Conservation (phyloP, 2,797 vertebrate genomes). For the Rhinophrynus dorsalis region DNA sequence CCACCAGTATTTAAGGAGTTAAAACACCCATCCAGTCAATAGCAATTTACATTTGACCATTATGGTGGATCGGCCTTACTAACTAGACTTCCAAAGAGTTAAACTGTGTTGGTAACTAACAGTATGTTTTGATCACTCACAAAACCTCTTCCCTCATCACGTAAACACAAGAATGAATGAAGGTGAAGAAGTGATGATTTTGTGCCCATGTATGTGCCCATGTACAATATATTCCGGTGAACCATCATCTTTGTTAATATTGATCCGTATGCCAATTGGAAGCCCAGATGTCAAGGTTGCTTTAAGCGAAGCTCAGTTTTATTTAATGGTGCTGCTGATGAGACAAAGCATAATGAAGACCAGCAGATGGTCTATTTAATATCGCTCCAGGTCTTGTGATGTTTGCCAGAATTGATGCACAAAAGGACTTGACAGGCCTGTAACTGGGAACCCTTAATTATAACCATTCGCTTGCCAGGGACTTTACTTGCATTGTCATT, state of each 20-base stretch:
- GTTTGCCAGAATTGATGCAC: conserved; percentile 69
- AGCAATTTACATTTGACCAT: too few species aligned
- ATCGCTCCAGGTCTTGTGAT: conserved; percentile 65
- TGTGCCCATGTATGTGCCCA: too few species aligned
- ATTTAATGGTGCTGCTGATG: conserved; percentile 71
- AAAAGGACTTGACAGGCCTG: conserved; percentile 67
- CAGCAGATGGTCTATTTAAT: conserved; percentile 78
- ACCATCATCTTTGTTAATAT: conserved; percentile 72
- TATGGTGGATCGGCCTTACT: too few species aligned
- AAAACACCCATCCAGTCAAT: too few species aligned
- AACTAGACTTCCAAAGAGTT: too few species aligned
- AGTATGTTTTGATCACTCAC: too few species aligned
- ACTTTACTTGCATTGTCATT: neutral
- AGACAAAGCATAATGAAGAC: conserved; percentile 71
- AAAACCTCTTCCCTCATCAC: too few species aligned
- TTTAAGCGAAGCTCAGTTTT: conserved; percentile 59
- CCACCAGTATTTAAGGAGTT: too few species aligned
- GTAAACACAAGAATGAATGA: too few species aligned
- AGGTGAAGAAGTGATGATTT: neutral
- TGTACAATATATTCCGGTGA: neutral
- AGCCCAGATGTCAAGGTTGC: conserved; percentile 68
- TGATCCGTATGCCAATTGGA: conserved; percentile 66
- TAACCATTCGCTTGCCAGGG: conserved; percentile 59
- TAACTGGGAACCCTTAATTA: conserved; percentile 73
- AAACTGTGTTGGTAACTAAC: too few species aligned